Base-by-base conservation (phyloP, 2,113 vertebrate species). In the Anoplopoma fimbria region DNA sequence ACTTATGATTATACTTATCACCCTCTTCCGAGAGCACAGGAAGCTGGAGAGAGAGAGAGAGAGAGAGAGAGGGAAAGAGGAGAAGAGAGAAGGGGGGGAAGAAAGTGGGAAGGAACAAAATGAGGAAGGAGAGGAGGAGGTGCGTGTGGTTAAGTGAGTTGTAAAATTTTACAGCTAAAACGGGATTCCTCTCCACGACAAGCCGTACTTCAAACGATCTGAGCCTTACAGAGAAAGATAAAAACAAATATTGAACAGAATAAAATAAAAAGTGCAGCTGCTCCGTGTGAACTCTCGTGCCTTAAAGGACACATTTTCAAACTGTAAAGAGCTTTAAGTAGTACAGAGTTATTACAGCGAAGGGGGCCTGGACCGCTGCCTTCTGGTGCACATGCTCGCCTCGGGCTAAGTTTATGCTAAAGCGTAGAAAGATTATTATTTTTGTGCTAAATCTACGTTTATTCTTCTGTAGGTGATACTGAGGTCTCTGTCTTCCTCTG, bases 1-100 rank as follows among this genome's bases (percentile, higher is more conserved):
- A 90, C 91, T 91, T 88, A 62, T 69, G 88, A 94, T 93, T 91
- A 92, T 53, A 81, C 85, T 91, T 91, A 92, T 91, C 84, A 78
- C 70, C 40, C 49, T 77, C 76, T 84, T 82, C 75, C 31, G 45
- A 77, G 76, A 84, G 84, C 79, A 64, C 83, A 84, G 74, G 68
- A 83, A 81, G 79, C 86, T 36, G 74, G 53, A 72, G 84, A 84
- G 73, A 67, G 33, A 45, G 47, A 21, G 47, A 2, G 6, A 4
- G 45, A 17, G 47, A 27, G 69, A 80, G 85, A 3, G 85, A 75
- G 69, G 78, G 85, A 3, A 83, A 75, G 67, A 75, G 77, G 38
- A 57, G 64, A 19, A 49, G 38, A 5, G 23, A 25, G 65, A 69
- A 10, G 7, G 0, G 42, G 15, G 73, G 27, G 34, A n/a, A 33